Conservation (phyloP, 2,113 vertebrate genomes). For the Brienomyrus brachyistius region DNA sequence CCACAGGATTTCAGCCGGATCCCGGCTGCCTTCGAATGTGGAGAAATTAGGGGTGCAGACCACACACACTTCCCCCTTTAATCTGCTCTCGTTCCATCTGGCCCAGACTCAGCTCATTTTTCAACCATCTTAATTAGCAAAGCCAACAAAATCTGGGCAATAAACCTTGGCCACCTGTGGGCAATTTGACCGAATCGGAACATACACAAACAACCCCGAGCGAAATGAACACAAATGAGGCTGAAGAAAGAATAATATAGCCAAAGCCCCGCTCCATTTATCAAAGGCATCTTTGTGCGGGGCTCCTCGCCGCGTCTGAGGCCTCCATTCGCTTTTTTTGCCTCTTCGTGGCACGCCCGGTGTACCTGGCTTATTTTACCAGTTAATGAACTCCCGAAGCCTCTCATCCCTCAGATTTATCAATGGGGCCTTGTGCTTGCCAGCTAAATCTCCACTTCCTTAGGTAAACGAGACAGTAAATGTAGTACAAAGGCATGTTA, state of each 20-base stretch:
- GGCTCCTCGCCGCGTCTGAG: not conserved
- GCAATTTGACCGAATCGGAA: conserved; percentile 28
- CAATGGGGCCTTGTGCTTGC: not conserved
- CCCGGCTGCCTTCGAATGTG: conserved; percentile 57
- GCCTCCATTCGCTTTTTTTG: not conserved
- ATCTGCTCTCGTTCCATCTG: conserved; percentile 21
- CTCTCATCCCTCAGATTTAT: not conserved
- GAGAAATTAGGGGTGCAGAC: conserved; percentile 66
- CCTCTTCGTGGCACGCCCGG: not conserved
- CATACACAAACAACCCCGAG: conserved; percentile 24
- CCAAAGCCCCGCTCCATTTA: conserved; percentile 4
- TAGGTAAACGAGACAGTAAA: not conserved
- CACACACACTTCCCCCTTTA: conserved; percentile 47
- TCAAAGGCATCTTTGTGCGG: not conserved
- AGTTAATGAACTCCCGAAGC: not conserved
- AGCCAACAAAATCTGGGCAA: conserved; percentile 32
- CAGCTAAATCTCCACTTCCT: not conserved
- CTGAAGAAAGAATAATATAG: conserved; percentile 17
- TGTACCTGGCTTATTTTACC: not conserved
- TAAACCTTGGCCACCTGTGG: conserved; percentile 29
- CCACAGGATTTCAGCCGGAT: conserved; percentile 56
- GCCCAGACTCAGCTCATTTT: conserved; percentile 22
- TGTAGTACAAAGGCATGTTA: not conserved
- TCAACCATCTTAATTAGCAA: conserved; percentile 27
- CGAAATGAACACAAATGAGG: conserved; percentile 22